Percentiles rank a stretch among this genome's conserved stretches.
Conservation (phyloP, 2,888 invertebrate genomes). For the Leucozona laternaria region DNA sequence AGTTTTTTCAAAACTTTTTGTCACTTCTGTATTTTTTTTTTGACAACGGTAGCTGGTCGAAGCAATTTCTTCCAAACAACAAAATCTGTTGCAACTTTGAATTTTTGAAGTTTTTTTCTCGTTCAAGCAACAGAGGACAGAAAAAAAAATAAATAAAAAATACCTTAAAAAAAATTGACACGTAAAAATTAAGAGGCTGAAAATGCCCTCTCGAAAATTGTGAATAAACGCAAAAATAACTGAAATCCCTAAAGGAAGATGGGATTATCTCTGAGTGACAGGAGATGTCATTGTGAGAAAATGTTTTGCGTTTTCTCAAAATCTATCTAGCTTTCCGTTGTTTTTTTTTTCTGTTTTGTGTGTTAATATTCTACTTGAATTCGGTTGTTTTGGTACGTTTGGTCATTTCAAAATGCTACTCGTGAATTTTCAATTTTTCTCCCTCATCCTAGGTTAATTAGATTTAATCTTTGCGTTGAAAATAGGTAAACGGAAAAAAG, state of each 20-base stretch:
- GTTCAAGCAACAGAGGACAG: not conserved
- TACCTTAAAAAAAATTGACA: constrained; percentile 37
- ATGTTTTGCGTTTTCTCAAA: constrained; percentile 25
- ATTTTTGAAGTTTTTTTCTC: constrained; percentile 26
- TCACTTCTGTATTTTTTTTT: constrained; percentile 34
- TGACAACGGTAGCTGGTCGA: constrained; percentile 24
- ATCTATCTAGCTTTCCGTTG: not conserved
- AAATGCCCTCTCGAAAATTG: constrained; percentile 3
- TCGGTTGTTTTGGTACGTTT: constrained; percentile 15
- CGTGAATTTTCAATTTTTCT: constrained; percentile 60
- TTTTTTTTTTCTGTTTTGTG: not conserved
- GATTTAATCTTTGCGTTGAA: constrained; percentile 66
- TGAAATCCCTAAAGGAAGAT: constrained; percentile 42
- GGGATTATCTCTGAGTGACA: constrained; percentile 67
- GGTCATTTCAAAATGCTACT: constrained; percentile 13
- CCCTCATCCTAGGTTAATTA: constrained; percentile 70
- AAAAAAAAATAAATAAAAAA: not conserved
- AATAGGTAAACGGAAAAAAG: not conserved
- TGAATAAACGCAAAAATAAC: not conserved
- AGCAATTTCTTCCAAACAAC: constrained; percentile 39
- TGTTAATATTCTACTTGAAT: constrained; percentile 29
- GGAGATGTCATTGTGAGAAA: constrained; percentile 60
- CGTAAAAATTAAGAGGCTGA: constrained; percentile 40
- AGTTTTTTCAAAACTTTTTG: constrained; percentile 39
- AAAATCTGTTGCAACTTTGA: constrained; percentile 69